A percentile compares a stretch with the other conserved stretches of the same genome.
These are phyloP conservation scores for Caenorhabditis inopinata DNA, from an alignment of 1,140 invertebrate species.

Conservation along the genomic window DNA sequence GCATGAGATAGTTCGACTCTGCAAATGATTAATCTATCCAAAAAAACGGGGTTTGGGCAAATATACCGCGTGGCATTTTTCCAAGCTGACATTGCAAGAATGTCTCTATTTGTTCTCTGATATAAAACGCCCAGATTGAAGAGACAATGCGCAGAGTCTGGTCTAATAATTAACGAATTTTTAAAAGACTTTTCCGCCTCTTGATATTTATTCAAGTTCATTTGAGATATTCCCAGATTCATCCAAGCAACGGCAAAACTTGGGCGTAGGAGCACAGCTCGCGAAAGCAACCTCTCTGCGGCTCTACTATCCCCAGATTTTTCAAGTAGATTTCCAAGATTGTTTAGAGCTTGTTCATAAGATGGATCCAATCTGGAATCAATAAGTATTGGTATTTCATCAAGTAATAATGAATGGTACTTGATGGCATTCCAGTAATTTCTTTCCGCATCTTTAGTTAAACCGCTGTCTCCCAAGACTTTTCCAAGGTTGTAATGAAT, in stretches of 20 bases:
- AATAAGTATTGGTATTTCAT: too few relatives aligned
- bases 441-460: conserved; percentile 74
- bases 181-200: conserved; percentile 36
- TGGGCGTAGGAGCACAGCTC: conserved; percentile 74
- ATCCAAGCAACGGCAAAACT: conserved; percentile 94
- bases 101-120: conserved; percentile 71
- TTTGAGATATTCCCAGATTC: conserved; percentile 90
- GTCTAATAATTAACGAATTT: conserved; percentile 75
- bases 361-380: conserved; percentile 76
- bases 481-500: conserved; percentile 94
- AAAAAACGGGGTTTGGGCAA: not conserved
- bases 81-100: conserved; percentile 75
- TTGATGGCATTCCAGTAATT: conserved; percentile 79
- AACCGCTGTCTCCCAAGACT: conserved; percentile 76
- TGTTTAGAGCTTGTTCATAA: conserved; percentile 96
- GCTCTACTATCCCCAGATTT: conserved; percentile 75
- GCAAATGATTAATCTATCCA: not conserved
- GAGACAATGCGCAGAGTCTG: conserved; percentile 84
- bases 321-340: conserved; percentile 87
- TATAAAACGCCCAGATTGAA: conserved; percentile 91
- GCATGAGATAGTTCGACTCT: conserved; percentile 76
- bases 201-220: conserved; percentile 73
- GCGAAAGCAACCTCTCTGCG: conserved; percentile 77
- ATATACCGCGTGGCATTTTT: conserved; percentile 73
- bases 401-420: conserved; percentile 67